Evolutionary conservation across 2,888 invertebrate genomes (phyloP), one percentile per base, ranked within the genome.

Genomic region (Stratiomys singularior): DNA sequence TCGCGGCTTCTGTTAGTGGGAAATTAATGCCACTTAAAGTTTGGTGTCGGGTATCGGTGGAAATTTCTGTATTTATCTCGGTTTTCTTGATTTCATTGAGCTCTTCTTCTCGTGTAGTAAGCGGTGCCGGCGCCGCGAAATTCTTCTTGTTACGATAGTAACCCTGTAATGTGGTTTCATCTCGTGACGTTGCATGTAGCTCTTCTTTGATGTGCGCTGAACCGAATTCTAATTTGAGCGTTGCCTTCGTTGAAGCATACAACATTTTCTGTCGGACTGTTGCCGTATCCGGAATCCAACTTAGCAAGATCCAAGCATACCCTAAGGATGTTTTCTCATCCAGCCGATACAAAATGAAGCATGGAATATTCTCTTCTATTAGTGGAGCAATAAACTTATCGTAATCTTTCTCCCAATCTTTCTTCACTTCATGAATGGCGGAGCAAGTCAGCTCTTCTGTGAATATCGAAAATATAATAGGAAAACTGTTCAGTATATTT

Each of bases 181-280:
- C 93, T 90, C 94, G 85, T 0, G 88, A 88, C 15, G 97, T 97
- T 28, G 96, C 97, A 88, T 98, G 98, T 82, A 97, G 88, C 88
- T 99, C 99, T 86, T 98, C 96, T 83, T 94, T 94, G 78, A 99
- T 97, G 83, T 96, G 94, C 0, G 96, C 93, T 4, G 95, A 93
- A 0, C 99, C 99, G 87, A 99, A 99, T 86, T 98, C 97, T 83
- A 93, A 93, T 86, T 98, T 99, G 30, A 99, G 89, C 0, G 99
- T 99, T 0, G 99, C 96, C 87, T 98, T 96, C 0, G 98, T 99
- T 0, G 97, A 98, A 0, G 99, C 99, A 84, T 98, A 98, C 76
- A 99, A 88, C 99, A 99, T 99, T 88, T 99, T 99, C 84, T 97
- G 93, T 78, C 98, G 89, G 2, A 98, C 93, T 0, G 94, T 92